Evolutionary conservation across 1,140 invertebrate species (phyloP), one percentile per base, ranked within the genome.

Genomic region (Penaeus chinensis): DNA sequence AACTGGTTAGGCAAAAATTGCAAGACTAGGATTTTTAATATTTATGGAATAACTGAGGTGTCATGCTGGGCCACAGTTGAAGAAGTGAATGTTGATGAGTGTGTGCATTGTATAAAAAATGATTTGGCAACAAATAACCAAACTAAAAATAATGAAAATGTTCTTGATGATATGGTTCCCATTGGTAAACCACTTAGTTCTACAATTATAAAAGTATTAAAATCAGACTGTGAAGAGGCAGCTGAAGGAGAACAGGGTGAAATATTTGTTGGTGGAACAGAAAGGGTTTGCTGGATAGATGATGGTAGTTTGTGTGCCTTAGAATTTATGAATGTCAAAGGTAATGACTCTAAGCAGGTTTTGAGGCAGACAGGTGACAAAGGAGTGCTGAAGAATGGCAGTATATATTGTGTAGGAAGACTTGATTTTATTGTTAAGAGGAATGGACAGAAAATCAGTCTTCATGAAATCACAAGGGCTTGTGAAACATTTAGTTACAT

Each of bases 41-140:
- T 87, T 4, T 87, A 87, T 66, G 86, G 86, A 3, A 47, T 87
- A 47, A 87, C 86, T n/a, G 86, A 87, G 27, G 86, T 87, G 66
- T 87, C 86, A 42, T 87, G 86, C 54, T 87, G 86, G 86, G 86
- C 86, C 54, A 47, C 86, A 42, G 71, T 78, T 24, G 27, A 18
- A 62, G 85, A 87, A 54, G 71, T 82, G 32, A 47, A 54, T 37
- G 32, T 77, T 62, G 10, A 32, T 24, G 42, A 47, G 42, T 19
- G 2, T 19, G 27, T 42, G 13, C 24, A 37, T 20, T 22, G 5
- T 37, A n/a, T 47, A 37, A 60, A 78, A 22, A 24, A 22, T 16
- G 60, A n/a, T 16, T 54, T 54, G 10, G 54, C 10, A 54, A 54
- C 54, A 54, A 13, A 54, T 13, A 54, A 82, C 24, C 24, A 27